These are phyloP conservation scores for Furcula furcula DNA, from an alignment of 2,888 invertebrate genomes.

Conservation along the genomic window DNA sequence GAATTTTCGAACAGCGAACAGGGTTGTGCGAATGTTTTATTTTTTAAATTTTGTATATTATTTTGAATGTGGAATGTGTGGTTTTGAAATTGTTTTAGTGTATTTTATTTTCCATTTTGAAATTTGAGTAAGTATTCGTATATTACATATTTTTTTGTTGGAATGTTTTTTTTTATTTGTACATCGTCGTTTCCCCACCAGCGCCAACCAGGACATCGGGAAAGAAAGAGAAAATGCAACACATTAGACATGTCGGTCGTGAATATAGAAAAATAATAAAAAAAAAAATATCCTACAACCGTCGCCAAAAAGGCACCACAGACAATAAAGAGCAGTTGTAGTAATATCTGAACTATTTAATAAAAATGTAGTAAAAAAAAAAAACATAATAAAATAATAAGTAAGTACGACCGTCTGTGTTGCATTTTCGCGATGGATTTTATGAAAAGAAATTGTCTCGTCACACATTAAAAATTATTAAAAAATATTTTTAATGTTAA, in stretches of 20 bases:
- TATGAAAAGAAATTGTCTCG: conserved; percentile 42
- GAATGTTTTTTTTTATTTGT: conserved; percentile 6
- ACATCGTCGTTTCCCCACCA: conserved; percentile 22
- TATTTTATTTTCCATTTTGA: too few species aligned
- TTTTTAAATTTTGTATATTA: not conserved
- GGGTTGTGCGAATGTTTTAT: not conserved
- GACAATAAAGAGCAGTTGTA: conserved; percentile 56
- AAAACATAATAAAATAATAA: conserved; percentile 24
- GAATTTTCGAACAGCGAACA: conserved; percentile 1
- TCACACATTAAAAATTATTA: not conserved
- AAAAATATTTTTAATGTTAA: too few species aligned
- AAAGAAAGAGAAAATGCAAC: conserved; percentile 81
- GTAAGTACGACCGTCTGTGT: conserved; percentile 75
- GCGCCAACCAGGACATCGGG: conserved; percentile 56
- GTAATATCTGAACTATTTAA: conserved; percentile 24
- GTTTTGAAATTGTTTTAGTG: not conserved
- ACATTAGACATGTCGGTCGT: conserved; percentile 70
- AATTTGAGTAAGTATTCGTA: not conserved
- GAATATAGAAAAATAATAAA: conserved; percentile 25
- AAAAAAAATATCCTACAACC: conserved; percentile 33
- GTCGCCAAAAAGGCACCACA: conserved; percentile 79
- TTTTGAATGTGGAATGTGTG: not conserved
- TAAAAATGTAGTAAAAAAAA: conserved; percentile 22
- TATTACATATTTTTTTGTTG: not conserved
- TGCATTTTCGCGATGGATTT: conserved; percentile 72